Conservation (phyloP, 2,113 vertebrate species). For the Pituophis catenifer region DNA sequence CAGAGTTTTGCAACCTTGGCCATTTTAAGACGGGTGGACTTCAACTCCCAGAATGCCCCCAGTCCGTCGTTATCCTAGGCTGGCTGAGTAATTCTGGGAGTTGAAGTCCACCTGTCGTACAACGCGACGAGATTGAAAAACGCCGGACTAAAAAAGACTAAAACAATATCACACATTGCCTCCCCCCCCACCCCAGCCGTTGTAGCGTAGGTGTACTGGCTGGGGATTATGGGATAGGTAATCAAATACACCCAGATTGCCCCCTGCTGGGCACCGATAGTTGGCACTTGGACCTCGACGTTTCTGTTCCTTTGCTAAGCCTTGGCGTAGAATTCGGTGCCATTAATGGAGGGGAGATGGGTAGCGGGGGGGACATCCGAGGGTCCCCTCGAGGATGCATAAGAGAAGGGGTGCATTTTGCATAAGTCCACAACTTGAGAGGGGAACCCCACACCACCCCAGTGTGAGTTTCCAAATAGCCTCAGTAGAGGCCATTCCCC, state of each 20-base stretch:
- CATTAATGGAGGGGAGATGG: neutral
- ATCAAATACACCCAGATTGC: neutral
- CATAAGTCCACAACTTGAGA: neutral
- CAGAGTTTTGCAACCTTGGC: neutral
- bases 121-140: neutral
- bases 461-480: neutral
- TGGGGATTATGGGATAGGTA: neutral
- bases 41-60: neutral
- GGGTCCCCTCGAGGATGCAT: neutral
- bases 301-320: neutral
- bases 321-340: neutral
- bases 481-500: neutral
- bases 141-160: neutral
- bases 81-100: neutral
- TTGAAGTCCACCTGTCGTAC: neutral
- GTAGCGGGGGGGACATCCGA: neutral
- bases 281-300: accelerated
- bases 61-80: too few relatives aligned
- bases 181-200: neutral
- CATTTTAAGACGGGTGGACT: neutral
- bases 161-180: neutral
- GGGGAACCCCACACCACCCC: neutral
- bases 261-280: neutral
- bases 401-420: neutral
- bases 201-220: neutral